These are phyloP conservation scores for Saimiri boliviensis DNA, from an alignment of 2,113 vertebrate species.

Conservation along the genomic window DNA sequence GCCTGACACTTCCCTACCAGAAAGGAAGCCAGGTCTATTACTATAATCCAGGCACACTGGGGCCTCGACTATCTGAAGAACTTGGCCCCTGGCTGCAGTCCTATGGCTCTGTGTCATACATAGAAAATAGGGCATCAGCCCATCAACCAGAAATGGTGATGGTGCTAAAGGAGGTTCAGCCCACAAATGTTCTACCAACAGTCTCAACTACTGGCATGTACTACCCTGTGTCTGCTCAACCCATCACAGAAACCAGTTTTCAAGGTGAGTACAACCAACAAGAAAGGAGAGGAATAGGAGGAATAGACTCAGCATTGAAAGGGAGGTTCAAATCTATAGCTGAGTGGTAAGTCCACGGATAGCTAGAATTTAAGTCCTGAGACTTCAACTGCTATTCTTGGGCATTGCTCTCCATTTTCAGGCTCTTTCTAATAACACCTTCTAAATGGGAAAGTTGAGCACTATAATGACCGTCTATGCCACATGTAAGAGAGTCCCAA, in stretches of 20 bases:
- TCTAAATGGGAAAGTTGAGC: neutral
- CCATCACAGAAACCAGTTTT: neutral
- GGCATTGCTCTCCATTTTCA: neutral
- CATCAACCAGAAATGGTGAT: slow-evolving; percentile 54
- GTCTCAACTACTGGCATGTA: neutral
- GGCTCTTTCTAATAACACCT: neutral
- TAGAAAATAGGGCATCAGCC: neutral
- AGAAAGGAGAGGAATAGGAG: neutral
- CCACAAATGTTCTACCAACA: neutral
- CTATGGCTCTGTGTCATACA: no score
- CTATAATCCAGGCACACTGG: neutral
- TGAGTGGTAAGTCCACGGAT: neutral
- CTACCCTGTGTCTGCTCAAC: neutral
- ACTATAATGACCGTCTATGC: fast-evolving
- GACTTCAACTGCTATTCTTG: no score
- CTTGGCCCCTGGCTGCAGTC: neutral
- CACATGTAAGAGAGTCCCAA: neutral
- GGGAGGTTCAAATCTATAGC: neutral
- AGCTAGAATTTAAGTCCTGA: neutral
- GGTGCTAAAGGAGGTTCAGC: slow-evolving; percentile 37
- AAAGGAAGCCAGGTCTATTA: slow-evolving; percentile 27
- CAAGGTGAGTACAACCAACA: slow-evolving; percentile 26
- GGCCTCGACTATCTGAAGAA: neutral
- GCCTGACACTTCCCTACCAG: slow-evolving; percentile 33
- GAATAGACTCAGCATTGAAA: neutral